Evolutionary conservation across 2,797 vertebrate genomes (phyloP), one percentile per base, ranked within the genome.

Genomic region (Centropyge bicolor): DNA sequence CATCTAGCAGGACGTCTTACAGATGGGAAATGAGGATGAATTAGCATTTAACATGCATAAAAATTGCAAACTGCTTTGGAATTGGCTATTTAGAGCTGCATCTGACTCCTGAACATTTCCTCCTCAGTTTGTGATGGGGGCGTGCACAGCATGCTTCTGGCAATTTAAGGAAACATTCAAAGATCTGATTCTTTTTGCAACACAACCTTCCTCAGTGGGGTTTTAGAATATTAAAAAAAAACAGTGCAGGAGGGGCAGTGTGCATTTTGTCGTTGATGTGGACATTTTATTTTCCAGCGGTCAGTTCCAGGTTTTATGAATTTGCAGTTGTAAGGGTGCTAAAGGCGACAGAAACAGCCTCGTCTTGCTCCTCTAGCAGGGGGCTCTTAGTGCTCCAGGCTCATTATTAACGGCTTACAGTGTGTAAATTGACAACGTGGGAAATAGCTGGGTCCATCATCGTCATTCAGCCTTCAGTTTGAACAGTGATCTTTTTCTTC

Each of bases 341-440:
- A 55, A 54, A 68, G 49, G 76, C 70, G 49, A 46, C 64, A 70
- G 59, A 69, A 72, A 45, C 48, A 45, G 62, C 38, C 71, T 68
- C 5, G 3, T 76, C 67, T 80, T 80, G 45, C 57, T 60, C 43
- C 78, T 81, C 62, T 31, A 7, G 66, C 41, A n/a, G 22, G 60
- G 31, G 24, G 14, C 55, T 63, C 64, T 46, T 36, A 55, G 57
- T 41, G 74, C 74, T 73, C 51, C 69, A 36, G 77, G 41, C 59
- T 88, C 63, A 43, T 89, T 84, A 88, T 71, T 81, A 83, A 84
- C 69, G 63, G 22, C 74, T 78, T 71, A 69, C 56, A 74, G 69
- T 66, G 77, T 70, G 70, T 59, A 87, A 85, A 85, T 74, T 41
- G 69, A 82, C 82, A 82, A 75, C 16, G 45, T 83, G 87, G 81